phyloP scores from a whole-genome alignment of 2,797 vertebrate genomes.

The Oryzias dopingdopingensis region DNA sequence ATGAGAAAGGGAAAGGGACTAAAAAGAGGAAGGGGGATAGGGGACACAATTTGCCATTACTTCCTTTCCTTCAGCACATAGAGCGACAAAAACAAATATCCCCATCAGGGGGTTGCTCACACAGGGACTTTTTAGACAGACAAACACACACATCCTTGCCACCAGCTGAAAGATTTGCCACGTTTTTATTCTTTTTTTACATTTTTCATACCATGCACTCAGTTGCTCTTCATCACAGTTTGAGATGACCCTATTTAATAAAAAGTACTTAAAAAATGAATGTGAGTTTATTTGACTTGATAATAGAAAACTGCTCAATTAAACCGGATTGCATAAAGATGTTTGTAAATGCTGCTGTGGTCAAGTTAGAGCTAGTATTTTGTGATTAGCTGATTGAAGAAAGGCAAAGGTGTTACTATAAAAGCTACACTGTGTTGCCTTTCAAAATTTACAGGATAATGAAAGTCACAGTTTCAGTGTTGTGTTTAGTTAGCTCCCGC shows the following conservation, averaged over 20 bases:
- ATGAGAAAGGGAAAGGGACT: slow-evolving; percentile 50
- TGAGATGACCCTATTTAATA: slow-evolving; percentile 56
- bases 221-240: slow-evolving; percentile 49
- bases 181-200: slow-evolving; percentile 19
- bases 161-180: slow-evolving; percentile 36
- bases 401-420: slow-evolving; percentile 39
- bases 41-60: slow-evolving; percentile 64
- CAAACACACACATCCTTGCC: slow-evolving; percentile 23
- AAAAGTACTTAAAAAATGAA: slow-evolving; percentile 60
- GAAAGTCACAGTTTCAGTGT: slow-evolving; percentile 50
- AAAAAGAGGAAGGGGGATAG: slow-evolving; percentile 34
- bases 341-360: slow-evolving; percentile 47
- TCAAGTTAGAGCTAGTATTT: slow-evolving; percentile 46
- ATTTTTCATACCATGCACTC: slow-evolving; percentile 56
- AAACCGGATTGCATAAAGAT: slow-evolving; percentile 42
- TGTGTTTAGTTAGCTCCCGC: slow-evolving; percentile 32
- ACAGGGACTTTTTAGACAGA: slow-evolving; percentile 38
- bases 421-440: slow-evolving; percentile 38
- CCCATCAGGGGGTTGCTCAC: slow-evolving; percentile 55
- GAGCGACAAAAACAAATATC: slow-evolving; percentile 67
- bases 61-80: slow-evolving; percentile 49
- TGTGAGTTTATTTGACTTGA: slow-evolving; percentile 64
- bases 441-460: slow-evolving; percentile 62
- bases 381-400: slow-evolving; percentile 62
- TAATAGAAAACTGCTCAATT: slow-evolving; percentile 45